phyloP scores from a whole-genome alignment of 2,113 vertebrate species.

The Bucco capensis region DNA sequence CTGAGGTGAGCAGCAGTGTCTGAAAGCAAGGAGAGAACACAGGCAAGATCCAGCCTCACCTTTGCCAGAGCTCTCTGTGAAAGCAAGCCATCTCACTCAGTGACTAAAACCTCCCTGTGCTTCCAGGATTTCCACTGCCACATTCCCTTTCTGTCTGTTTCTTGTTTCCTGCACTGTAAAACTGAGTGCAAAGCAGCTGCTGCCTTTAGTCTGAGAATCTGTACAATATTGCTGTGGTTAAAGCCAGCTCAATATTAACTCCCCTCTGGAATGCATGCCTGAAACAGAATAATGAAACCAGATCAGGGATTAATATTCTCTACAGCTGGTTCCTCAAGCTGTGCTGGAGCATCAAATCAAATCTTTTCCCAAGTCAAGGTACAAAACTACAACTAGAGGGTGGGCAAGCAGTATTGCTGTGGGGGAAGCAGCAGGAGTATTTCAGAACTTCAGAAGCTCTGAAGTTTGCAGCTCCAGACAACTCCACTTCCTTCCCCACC shows the following conservation, averaged over 20 bases:
- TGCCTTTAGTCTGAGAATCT: neutral
- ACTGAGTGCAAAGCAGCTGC: constrained; percentile 46
- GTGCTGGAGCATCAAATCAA: constrained; percentile 21
- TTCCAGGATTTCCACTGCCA: neutral
- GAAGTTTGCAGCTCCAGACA: neutral
- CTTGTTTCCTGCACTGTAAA: constrained; percentile 12
- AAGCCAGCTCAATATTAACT: constrained; percentile 49
- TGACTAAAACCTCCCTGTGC: neutral
- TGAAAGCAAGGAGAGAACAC: neutral
- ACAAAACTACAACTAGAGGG: constrained; percentile 1
- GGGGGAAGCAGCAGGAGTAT: neutral
- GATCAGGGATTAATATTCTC: constrained; percentile 49
- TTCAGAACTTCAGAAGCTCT: neutral
- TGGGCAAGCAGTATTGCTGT: neutral
- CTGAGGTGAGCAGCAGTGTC: neutral
- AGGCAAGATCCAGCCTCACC: neutral
- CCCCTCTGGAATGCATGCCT: constrained; percentile 22
- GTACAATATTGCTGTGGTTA: constrained; percentile 29
- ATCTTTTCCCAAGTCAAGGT: neutral
- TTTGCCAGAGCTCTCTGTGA: neutral
- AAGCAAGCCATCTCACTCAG: neutral
- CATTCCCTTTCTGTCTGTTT: neutral
- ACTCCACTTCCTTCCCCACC: neutral
- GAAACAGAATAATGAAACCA: constrained; percentile 50
- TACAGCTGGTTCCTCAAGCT: constrained; percentile 27